Base-by-base conservation (phyloP, 1,140 invertebrate genomes). In the Hermatobates lingyangjiaoensis region DNA sequence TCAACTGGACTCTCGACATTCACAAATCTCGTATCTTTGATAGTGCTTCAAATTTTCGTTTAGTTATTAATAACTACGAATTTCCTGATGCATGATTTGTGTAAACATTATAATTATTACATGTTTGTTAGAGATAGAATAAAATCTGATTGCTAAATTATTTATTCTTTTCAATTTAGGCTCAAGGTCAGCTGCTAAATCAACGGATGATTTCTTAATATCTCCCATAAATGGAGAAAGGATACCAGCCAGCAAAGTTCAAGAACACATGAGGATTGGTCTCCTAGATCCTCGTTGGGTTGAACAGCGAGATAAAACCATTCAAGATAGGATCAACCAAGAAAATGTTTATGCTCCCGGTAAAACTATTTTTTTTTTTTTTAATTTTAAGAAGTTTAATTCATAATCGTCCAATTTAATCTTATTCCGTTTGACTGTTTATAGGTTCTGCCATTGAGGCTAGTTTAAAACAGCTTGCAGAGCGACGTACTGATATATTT, bases 401-500 rank as follows among this genome's bases (percentile, higher is more conserved):
- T n/a, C n/a, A n/a, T n/a, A n/a, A n/a, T n/a, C n/a, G n/a, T n/a
- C n/a, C n/a, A n/a, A n/a, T n/a, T n/a, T n/a, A n/a, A n/a, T n/a
- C n/a, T n/a, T n/a, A n/a, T n/a, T n/a, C n/a, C n/a, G n/a, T n/a
- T n/a, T 50, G 27, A 20, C 14, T 15, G 2, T 30, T 46, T 53
- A 1, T 45, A 71, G 75, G 87, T 21, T 80, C 87, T 23, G 87
- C 90, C 20, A 97, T 99, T 60, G 90, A 95, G 58, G 88, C 83
- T 12, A 95, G 87, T 64, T 76, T 98, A 59, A 96, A 95, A 64
- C 81, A 93, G 61, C 71, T 99, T 56, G 95, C 94, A 0, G 94
- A 98, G 63, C 77, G 94, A 58, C 88, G 96, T 83, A 97, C 95
- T 2, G 96, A 99, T 77, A 99, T 99, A 68, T 99, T 99, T 65